Conservation (phyloP, 2,888 invertebrate genomes). For the Drosophila atripex region DNA sequence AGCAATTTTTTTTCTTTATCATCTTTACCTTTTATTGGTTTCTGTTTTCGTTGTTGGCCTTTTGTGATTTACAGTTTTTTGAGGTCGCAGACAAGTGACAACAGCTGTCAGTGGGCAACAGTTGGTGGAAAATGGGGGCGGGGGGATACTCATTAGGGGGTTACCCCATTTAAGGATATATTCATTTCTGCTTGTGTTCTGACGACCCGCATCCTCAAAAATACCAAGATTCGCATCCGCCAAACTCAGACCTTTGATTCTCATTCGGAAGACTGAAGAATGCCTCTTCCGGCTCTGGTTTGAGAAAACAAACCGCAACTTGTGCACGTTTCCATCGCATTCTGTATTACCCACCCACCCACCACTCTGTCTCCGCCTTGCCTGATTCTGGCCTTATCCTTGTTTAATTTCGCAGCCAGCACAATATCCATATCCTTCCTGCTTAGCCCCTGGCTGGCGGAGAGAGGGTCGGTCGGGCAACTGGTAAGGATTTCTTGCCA, state of each 20-base stretch:
- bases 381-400: conserved; percentile 17
- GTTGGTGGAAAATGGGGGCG: conserved; percentile 41
- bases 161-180: neutral
- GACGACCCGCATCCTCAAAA: conserved; percentile 32
- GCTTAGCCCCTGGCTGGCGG: conserved; percentile 49
- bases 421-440: conserved; percentile 65
- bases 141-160: no score
- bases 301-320: conserved; percentile 73
- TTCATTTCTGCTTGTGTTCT: neutral
- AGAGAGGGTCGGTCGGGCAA: conserved; percentile 1
- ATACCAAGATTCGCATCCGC: conserved; percentile 44
- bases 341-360: neutral
- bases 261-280: conserved; percentile 7
- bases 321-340: conserved; percentile 74
- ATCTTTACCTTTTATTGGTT: conserved; percentile 26
- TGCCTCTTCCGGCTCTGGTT: conserved; percentile 50
- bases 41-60: neutral
- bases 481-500: conserved; percentile 39
- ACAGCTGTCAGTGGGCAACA: conserved; percentile 65
- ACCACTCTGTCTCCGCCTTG: no score
- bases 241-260: conserved; percentile 24
- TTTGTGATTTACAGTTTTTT: conserved; percentile 39
- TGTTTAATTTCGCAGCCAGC: conserved; percentile 64
- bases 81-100: conserved; percentile 71
- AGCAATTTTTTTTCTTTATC: conserved; percentile 8